Base-by-base conservation (phyloP, 2,888 invertebrate species). In the Ramazzottius varieornatus region DNA sequence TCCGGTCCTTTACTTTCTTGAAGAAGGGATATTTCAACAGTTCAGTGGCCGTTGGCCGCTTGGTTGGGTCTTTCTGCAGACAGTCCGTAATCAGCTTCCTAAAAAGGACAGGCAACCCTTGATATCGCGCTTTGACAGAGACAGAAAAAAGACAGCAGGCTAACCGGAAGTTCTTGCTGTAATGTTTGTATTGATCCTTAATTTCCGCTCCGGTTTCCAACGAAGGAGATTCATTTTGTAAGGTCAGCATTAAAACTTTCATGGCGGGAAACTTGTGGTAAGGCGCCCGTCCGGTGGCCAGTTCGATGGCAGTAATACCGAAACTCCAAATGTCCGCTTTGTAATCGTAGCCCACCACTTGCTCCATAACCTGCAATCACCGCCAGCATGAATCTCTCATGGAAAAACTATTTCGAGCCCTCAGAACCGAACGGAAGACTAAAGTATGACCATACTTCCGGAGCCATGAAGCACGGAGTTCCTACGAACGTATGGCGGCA, bases 391-490 rank as follows among this genome's bases (percentile, higher is more conserved):
- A 40, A 8, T 13, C 20, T 13, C 8, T 8, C 8, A 8, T 40
- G 20, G 40, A 40, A 20, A 40, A 40, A 40, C 8, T 13, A 13
- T 8, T 40, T 40, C 40, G 40, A 20, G 40, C 8, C 8, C 8
- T 8, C 8, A 40, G 20, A 13, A 40, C 8, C 8, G 20, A 8
- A 40, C 8, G 8, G 40, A 40, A 40, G 40, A 40, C 20, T 40
- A 40, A 20, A 40, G 40, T 40, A 40, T 78, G 92, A 90, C 94
- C 96, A 96, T 69, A 98, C 96, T 80, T 98, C 96, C 1, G 96
- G 96, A 1, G 96, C 94, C 94, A 94, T 94, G 94, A 94, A 98
- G 74, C 94, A 96, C 0, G 94, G 94, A 0, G 96, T 96, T 16
- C 98, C 98, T 1, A 98, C 96, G 78, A 98, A 98, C 0, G 94